Percentiles rank a stretch among this genome's conserved stretches.
Evolutionary conservation across 2,113 vertebrate genomes (phyloP).

Genomic region (Passerina amoena): DNA sequence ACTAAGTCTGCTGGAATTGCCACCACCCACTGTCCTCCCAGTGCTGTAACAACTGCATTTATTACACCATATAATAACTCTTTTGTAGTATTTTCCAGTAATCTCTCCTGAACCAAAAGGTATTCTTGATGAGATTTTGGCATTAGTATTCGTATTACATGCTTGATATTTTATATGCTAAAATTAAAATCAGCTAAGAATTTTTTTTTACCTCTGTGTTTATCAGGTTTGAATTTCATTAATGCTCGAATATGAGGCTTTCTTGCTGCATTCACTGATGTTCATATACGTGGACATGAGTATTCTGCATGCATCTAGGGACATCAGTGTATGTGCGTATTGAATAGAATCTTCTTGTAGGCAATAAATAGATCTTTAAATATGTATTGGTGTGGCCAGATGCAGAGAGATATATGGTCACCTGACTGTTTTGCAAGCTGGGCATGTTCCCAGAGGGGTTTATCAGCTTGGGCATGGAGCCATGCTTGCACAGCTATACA

Average conservation of each 20-base stretch:
- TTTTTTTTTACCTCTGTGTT: neutral
- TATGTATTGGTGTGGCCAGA: neutral
- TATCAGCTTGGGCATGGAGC: neutral
- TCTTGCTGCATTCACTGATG: neutral
- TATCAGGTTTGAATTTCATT: neutral
- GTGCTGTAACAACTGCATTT: slow-evolving; percentile 21
- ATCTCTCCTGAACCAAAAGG: neutral
- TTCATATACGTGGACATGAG: neutral
- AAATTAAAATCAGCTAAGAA: neutral
- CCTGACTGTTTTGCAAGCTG: neutral
- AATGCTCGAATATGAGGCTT: neutral
- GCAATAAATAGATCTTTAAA: neutral
- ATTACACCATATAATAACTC: slow-evolving; percentile 31
- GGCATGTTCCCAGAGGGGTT: neutral
- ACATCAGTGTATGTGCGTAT: accelerated
- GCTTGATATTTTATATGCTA: neutral
- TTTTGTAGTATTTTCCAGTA: slow-evolving; percentile 22
- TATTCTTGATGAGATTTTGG: neutral
- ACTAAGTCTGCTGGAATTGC: slow-evolving; percentile 37
- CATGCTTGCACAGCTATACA: neutral
- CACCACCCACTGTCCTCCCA: slow-evolving; percentile 27
- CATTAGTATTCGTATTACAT: neutral
- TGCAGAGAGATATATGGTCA: neutral
- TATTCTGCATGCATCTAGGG: neutral
- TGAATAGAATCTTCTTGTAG: neutral